These are phyloP conservation scores for Aurelia coerulea DNA, from an alignment of 30 jellyfish, hydroid and myxozoan genomes.

Conservation along the genomic window DNA sequence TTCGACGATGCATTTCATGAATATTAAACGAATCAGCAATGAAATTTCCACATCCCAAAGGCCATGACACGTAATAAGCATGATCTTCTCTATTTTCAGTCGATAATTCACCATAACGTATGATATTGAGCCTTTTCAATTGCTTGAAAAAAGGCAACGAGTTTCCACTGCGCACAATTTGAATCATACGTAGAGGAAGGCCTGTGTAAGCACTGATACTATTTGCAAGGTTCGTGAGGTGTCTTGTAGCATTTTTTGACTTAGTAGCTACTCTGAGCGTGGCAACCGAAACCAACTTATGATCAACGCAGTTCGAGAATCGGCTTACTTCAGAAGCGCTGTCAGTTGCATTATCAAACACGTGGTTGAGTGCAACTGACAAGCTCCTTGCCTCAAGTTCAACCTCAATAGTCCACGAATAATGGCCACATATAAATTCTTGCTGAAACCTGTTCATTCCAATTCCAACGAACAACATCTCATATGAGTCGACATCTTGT, in stretches of 20 bases:
- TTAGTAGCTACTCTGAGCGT: conserved; percentile 10
- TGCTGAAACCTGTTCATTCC: conserved; percentile 9
- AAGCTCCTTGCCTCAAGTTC: conserved; percentile 41
- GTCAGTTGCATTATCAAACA: conserved; percentile 34
- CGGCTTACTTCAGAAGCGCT: not conserved
- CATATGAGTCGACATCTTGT: conserved; percentile 40
- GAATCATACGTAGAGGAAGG: conserved; percentile 33
- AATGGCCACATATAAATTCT: conserved; percentile 48
- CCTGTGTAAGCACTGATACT: not conserved
- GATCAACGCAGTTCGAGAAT: conserved; percentile 8
- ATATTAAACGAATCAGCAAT: conserved; percentile 4
- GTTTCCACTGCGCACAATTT: conserved; percentile 18
- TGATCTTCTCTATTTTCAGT: not conserved
- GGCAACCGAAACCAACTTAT: conserved; percentile 27
- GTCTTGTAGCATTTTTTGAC: not conserved
- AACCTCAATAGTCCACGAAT: conserved; percentile 32
- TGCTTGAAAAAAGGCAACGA: conserved; percentile 45
- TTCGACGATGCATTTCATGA: conserved; percentile 65
- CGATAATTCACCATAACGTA: conserved; percentile 7
- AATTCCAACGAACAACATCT: conserved; percentile 33
- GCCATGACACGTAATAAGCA: conserved; percentile 72
- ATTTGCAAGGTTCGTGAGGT: conserved; percentile 15
- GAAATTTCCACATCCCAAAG: conserved; percentile 58
- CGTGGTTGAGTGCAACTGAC: conserved; percentile 4
- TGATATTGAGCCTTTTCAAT: conserved; percentile 30